Base-by-base conservation (phyloP, 1,140 invertebrate species). In the Zaprionus nigranus region DNA sequence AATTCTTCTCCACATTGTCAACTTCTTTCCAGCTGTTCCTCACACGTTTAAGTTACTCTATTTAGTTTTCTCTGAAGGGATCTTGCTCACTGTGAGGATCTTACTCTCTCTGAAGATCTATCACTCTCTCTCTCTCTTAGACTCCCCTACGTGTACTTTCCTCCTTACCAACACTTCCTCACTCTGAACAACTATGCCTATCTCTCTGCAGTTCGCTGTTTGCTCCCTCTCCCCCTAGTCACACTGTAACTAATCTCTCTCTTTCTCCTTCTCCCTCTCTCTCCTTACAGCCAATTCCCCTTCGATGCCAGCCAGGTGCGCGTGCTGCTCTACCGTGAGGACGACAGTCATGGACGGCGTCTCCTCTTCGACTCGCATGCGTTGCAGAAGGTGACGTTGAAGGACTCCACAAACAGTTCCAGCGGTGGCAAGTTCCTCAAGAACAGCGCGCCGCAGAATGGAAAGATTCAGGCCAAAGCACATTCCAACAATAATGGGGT, bases 321-420 rank as follows among this genome's bases (percentile, higher is more conserved):
- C 64, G 94, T 98, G 65, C 93, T 98, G 81, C 93, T 98, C 66
- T 98, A 97, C 93, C 95, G 95, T 78, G 97, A 98, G 93, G 97
- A 96, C 92, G 97, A 98, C 82, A 95, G 95, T 86, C 94, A 95
- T 72, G 97, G 96, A 13, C 94, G 96, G 65, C 96, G 96, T 81
- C 93, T 98, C 20, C 93, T 98, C 9, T 98, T 97, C 93, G 97
- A 98, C 93, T 98, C 97, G 5, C 94, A 96, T 75, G 94, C 96
- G 28, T 94, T 96, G 81, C 94, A 95, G 67, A 96, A 92, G 79
- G 91, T 92, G 72, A 79, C 72, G 61, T 66, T 87, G 76, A 87
- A 92, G 76, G 91, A 92, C 56, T n/a, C 64, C 62, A 43, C 34
- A 28, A 54, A 34, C 79, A 36, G 40, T n/a, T 43, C 15, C 40